These are phyloP conservation scores for Drosophila meridionalis DNA, from an alignment of 2,888 invertebrate species.

Conservation along the genomic window DNA sequence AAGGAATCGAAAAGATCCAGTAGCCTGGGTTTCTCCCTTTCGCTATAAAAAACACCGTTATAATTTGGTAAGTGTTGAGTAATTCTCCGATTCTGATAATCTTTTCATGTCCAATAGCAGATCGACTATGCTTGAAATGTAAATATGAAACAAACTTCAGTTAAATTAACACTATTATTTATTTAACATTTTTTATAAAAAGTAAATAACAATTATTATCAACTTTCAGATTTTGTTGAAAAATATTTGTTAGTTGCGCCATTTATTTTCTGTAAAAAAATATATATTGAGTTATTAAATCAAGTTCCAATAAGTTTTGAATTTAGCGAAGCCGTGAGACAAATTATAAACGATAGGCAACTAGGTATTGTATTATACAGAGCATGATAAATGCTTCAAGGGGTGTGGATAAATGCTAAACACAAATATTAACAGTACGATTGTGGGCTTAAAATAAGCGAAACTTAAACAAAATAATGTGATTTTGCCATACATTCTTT, in stretches of 20 bases:
- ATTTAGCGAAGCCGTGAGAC: conserved; percentile 1
- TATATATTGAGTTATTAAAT: conserved; percentile 16
- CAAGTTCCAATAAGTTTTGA: background rate
- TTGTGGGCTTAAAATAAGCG: conserved; percentile 1
- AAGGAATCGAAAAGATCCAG: no score
- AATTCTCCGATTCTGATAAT: background rate
- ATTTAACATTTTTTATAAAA: background rate
- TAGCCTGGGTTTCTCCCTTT: no score
- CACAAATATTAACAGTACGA: conserved; percentile 8
- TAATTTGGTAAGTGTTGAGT: background rate
- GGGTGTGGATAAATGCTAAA: conserved; percentile 12
- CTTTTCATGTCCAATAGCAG: background rate
- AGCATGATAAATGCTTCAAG: conserved; percentile 1
- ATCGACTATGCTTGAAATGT: background rate
- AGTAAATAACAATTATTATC: background rate
- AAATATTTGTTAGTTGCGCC: conserved; percentile 6
- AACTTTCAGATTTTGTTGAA: background rate
- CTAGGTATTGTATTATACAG: conserved; percentile 7
- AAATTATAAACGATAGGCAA: conserved; percentile 8
- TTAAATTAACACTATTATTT: background rate
- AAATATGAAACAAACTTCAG: background rate
- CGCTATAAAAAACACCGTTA: background rate
- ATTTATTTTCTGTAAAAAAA: conserved; percentile 53
- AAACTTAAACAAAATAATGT: conserved; percentile 20
- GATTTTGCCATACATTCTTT: conserved; percentile 14